Conservation (phyloP, 2,888 invertebrate genomes). For the Trachelus troglodyta region DNA sequence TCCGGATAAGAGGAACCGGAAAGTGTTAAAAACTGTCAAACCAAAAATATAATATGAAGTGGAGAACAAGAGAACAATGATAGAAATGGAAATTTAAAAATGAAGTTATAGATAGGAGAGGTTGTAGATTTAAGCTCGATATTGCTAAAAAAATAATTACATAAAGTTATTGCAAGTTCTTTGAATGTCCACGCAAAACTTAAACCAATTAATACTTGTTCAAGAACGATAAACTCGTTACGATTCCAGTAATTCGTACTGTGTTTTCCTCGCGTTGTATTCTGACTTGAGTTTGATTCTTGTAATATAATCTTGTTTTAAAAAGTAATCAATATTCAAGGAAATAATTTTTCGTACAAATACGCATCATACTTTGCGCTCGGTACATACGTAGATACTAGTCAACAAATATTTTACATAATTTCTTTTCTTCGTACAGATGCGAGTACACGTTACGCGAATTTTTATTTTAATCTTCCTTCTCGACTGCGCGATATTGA, state of each 20-base stretch:
- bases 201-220: background rate
- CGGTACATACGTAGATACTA: conserved; percentile 36
- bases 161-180: background rate
- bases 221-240: background rate
- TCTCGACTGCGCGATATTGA: background rate
- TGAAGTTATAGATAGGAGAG: background rate
- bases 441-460: background rate
- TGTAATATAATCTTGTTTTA: background rate
- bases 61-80: background rate
- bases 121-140: background rate
- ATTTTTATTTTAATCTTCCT: background rate
- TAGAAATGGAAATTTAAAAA: background rate
- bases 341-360: background rate
- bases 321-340: background rate
- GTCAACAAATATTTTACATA: conserved; percentile 42
- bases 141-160: background rate
- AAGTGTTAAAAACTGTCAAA: background rate
- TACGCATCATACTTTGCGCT: conserved; percentile 16
- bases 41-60: background rate
- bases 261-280: background rate
- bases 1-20: background rate
- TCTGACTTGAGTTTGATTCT: background rate
- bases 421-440: background rate
- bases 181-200: background rate
- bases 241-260: background rate